Evolutionary conservation across 2,888 invertebrate genomes (phyloP).

Genomic region (Macaria liturata): DNA sequence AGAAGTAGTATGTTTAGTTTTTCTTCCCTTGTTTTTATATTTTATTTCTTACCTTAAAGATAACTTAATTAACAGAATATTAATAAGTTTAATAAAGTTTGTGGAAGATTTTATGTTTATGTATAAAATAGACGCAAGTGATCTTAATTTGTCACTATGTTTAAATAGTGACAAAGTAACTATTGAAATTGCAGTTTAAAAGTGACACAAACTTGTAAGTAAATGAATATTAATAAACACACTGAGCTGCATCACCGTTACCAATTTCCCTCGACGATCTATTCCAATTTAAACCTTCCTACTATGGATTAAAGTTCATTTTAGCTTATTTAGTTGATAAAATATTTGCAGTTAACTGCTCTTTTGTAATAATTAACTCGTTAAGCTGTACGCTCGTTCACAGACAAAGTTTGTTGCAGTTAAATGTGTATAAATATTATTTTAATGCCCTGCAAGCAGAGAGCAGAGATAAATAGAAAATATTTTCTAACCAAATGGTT

Average conservation of each 20-base stretch:
- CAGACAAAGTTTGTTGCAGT: slow-evolving; percentile 12
- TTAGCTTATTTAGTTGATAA: neutral
- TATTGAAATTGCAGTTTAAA: too few relatives aligned
- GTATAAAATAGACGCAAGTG: too few relatives aligned
- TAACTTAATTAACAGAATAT: too few relatives aligned
- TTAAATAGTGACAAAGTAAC: too few relatives aligned
- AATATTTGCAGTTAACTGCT: slow-evolving; percentile 12
- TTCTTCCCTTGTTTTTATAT: too few relatives aligned
- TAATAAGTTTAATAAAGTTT: too few relatives aligned
- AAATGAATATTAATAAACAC: slow-evolving; percentile 2
- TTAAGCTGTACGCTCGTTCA: slow-evolving; percentile 13
- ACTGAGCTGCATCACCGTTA: neutral
- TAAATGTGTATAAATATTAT: slow-evolving; percentile 19
- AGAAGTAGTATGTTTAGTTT: too few relatives aligned
- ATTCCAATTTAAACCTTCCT: neutral
- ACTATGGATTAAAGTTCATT: neutral
- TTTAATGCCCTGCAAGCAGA: slow-evolving; percentile 1
- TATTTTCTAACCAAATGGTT: too few relatives aligned
- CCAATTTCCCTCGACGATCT: neutral
- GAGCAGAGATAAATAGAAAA: too few relatives aligned
- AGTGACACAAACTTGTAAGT: neutral
- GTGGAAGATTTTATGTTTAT: too few relatives aligned
- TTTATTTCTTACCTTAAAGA: too few relatives aligned
- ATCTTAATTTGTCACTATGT: too few relatives aligned
- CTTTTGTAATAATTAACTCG: slow-evolving; percentile 25